Evolutionary conservation across 2,888 invertebrate species (phyloP), one percentile per base, ranked within the genome.

Genomic region (Junonia oenone): DNA sequence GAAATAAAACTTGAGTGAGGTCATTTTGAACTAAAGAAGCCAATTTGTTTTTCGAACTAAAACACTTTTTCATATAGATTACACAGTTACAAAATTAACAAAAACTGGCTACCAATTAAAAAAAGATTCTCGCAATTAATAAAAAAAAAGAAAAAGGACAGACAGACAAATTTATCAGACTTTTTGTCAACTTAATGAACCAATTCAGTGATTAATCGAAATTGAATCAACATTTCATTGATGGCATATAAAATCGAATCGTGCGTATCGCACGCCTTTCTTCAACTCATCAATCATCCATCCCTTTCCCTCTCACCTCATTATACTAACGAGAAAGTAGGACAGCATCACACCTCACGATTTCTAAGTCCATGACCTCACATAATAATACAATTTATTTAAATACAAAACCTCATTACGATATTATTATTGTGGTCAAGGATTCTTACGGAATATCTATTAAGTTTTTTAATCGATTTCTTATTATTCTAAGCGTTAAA

Each of bases 361-460:
- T 58, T 61, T 61, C 58, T 54, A 55, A 51, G 43, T 50, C 55
- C 56, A 19, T 56, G 61, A 58, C 56, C 58, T 46, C 33, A 47
- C 26, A 43, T 29, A 56, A 43, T 47, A 47, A 47, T 27, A 51
- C 45, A 48, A 48, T 52, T 54, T 35, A 57, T 19, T 52, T 55
- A 35, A 49, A 46, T 40, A 45, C 48, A 46, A 50, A 48, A 31
- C 13, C 11, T 31, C 31, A 35, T 61, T 56, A 53, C 45, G 45
- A 45, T 38, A 58, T 35, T 38, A 40, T 50, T 33, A 26, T 14
- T 50, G n/a, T 40, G 60, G 58, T 61, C 61, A 61, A 56, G 61
- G 61, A 55, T 58, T 50, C 43, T 61, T 58, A 55, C 55, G 55
- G 52, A 60, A 58, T 40, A 47, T n/a, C 31, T 19, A 45, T 40